Conservation (phyloP, 2,888 invertebrate genomes). For the Lasius platythorax region DNA sequence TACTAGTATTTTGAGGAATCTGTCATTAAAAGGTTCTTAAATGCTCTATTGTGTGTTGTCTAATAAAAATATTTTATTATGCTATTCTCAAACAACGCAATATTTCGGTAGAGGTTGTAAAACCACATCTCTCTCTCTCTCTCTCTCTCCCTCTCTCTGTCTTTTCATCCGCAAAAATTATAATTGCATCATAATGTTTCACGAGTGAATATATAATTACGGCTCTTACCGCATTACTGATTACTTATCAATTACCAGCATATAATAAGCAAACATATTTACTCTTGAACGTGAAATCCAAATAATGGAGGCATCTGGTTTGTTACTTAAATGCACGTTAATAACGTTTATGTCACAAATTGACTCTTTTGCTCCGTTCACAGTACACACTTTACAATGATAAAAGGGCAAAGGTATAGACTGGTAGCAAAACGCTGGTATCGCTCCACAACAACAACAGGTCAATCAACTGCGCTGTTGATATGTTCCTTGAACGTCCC, state of each 20-base stretch:
- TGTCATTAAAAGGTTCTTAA: neutral
- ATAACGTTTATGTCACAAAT: slow-evolving; percentile 17
- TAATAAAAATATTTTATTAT: neutral
- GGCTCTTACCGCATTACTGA: neutral
- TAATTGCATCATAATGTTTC: neutral
- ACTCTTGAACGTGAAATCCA: neutral
- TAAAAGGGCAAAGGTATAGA: neutral
- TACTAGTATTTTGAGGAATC: neutral
- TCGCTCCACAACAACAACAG: slow-evolving; percentile 53
- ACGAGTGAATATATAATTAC: neutral
- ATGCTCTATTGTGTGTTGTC: neutral
- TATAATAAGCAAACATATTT: neutral
- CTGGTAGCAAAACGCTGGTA: slow-evolving; percentile 4
- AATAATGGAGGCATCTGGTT: neutral
- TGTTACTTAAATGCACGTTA: neutral
- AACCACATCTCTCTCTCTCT: neutral
- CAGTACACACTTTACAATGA: neutral
- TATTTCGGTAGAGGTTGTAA: neutral
- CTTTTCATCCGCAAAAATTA: neutral
- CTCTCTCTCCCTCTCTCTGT: neutral
- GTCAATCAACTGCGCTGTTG: slow-evolving; percentile 75
- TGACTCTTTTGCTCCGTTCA: neutral
- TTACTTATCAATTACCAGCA: neutral
- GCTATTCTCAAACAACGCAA: neutral
- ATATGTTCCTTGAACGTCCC: slow-evolving; percentile 66